A percentile compares a stretch with the other conserved stretches of the same genome.
phyloP scores from a whole-genome alignment of 53 echinoderm and acorn worm species.

The Luidia sarsii region DNA sequence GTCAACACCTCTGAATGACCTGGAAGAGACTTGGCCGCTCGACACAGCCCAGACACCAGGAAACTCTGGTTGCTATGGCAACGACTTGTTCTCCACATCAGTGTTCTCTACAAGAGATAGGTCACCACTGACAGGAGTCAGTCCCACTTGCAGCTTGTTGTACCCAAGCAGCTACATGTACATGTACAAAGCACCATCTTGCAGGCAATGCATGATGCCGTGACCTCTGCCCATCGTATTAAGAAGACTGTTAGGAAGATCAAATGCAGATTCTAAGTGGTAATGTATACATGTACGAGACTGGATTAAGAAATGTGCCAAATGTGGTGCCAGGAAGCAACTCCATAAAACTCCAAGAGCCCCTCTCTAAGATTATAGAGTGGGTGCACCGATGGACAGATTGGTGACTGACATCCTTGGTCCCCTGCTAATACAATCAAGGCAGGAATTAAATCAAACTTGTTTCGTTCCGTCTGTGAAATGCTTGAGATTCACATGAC shows the following conservation, averaged over 20 bases:
- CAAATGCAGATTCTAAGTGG: conserved; percentile 60
- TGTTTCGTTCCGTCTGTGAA: conserved; percentile 61
- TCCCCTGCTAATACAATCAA: conserved; percentile 76
- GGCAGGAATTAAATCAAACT: conserved; percentile 64
- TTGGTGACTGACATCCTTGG: conserved; percentile 70
- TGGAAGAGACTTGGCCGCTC: conserved; percentile 26
- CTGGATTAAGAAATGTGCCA: conserved; percentile 54
- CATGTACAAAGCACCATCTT: conserved; percentile 49
- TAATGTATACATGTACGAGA: conserved; percentile 25
- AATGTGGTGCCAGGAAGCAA: conserved; percentile 64
- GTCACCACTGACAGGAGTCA: not conserved
- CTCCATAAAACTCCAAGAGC: conserved; percentile 53
- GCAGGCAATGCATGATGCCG: conserved; percentile 30
- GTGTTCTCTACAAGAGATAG: conserved; percentile 56
- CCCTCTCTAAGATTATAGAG: conserved; percentile 46
- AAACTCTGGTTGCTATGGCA: conserved; percentile 68
- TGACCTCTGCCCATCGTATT: conserved; percentile 50
- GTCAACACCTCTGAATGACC: conserved; percentile 39
- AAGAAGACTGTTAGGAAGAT: conserved; percentile 61
- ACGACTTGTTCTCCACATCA: conserved; percentile 33
- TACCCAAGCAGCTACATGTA: conserved; percentile 37
- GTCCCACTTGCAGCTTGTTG: conserved; percentile 36
- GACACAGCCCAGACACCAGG: conserved; percentile 54
- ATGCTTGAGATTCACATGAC: conserved; percentile 64
- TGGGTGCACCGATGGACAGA: conserved; percentile 70